Conservation (phyloP, 2,888 invertebrate genomes). For the Cylloceria caligata region DNA sequence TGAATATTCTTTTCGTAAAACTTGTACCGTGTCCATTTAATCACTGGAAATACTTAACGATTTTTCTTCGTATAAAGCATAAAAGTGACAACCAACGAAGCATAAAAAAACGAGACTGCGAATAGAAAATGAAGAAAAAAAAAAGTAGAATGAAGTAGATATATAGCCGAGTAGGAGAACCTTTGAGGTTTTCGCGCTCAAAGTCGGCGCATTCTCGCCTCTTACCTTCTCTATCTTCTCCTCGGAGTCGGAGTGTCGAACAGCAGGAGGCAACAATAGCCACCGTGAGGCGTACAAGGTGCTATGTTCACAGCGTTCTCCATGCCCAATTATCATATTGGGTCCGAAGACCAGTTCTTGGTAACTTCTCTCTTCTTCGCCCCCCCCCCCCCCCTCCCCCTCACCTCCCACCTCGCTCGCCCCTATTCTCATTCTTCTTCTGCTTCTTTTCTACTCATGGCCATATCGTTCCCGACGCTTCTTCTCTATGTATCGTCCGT, state of each 20-base stretch:
- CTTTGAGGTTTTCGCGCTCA: constrained; percentile 74
- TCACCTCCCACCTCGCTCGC: constrained; percentile 45
- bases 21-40: too few species aligned
- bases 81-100: neutral
- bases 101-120: constrained; percentile 1
- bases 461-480: constrained; percentile 66
- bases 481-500: constrained; percentile 42
- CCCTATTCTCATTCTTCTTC: constrained; percentile 47
- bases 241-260: constrained; percentile 64
- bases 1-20: too few species aligned
- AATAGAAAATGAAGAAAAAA: constrained; percentile 7
- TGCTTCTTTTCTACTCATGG: constrained; percentile 56
- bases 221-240: constrained; percentile 11
- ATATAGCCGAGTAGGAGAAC: constrained; percentile 38
- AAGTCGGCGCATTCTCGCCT: constrained; percentile 71
- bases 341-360: constrained; percentile 77
- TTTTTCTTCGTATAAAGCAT: neutral
- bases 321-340: constrained; percentile 81
- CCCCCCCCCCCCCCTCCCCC: constrained; percentile 44
- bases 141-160: constrained; percentile 12
- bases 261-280: constrained; percentile 75
- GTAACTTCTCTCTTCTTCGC: constrained; percentile 61
- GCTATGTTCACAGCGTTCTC: constrained; percentile 79
- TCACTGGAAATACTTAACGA: too few species aligned
- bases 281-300: constrained; percentile 76